A percentile compares a stretch with the other conserved stretches of the same genome.
phyloP scores from a whole-genome alignment of 2,888 invertebrate species.

The Cryptophagus acutangulus region DNA sequence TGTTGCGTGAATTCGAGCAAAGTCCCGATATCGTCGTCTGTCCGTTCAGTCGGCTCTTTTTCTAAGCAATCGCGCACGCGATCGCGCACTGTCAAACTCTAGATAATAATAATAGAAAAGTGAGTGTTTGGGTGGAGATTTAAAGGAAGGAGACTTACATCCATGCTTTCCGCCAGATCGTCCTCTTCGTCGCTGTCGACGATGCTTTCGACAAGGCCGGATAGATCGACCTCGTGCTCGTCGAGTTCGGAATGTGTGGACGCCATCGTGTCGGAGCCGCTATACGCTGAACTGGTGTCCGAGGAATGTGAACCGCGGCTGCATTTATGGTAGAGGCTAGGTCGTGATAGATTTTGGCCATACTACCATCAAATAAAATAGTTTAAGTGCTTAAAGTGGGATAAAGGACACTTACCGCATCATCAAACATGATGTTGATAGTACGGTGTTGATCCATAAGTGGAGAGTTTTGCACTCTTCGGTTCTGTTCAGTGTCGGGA shows the following conservation, averaged over 20 bases:
- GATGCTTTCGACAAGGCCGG: constrained; percentile 90
- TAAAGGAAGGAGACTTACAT: constrained; percentile 60
- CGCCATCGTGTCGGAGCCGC: constrained; percentile 94
- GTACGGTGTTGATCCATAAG: constrained; percentile 45
- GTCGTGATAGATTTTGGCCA: constrained; percentile 47
- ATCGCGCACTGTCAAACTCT: constrained; percentile 87
- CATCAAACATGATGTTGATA: constrained; percentile 45
- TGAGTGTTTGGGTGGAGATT: too few species aligned
- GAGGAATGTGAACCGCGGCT: constrained; percentile 81
- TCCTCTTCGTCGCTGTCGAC: constrained; percentile 96
- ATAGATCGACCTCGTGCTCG: constrained; percentile 80
- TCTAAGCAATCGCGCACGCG: constrained; percentile 95
- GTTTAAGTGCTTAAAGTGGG: constrained; percentile 1
- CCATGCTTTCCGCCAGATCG: constrained; percentile 86
- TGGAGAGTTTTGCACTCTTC: constrained; percentile 42
- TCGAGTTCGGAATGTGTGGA: constrained; percentile 82
- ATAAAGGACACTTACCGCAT: constrained; percentile 35
- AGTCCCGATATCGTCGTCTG: constrained; percentile 93
- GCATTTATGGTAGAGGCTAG: constrained; percentile 80
- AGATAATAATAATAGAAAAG: constrained; percentile 20
- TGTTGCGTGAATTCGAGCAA: constrained; percentile 97
- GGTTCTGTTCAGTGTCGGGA: constrained; percentile 53
- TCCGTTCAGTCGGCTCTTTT: constrained; percentile 92
- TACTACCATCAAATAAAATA: constrained; percentile 29
- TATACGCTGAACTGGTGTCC: constrained; percentile 94